These are phyloP conservation scores for Charanyca ferruginea DNA, from an alignment of 2,888 invertebrate genomes.

Conservation along the genomic window DNA sequence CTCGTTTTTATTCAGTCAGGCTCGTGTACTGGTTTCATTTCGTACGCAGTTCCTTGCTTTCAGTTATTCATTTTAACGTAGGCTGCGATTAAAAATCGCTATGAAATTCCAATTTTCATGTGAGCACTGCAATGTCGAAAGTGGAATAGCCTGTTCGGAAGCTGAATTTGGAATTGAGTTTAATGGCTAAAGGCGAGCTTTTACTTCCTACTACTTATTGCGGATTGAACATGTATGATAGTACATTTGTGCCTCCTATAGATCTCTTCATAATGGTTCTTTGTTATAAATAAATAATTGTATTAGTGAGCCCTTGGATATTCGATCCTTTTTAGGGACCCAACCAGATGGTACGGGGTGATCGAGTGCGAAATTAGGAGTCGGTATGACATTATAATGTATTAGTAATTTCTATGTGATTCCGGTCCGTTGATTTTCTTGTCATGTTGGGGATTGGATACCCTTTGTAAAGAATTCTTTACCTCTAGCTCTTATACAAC, in stretches of 20 bases:
- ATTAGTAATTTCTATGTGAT: constrained; percentile 28
- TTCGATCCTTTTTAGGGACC: constrained; percentile 44
- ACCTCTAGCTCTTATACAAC: neutral
- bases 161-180: constrained; percentile 32
- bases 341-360: constrained; percentile 38
- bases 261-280: constrained; percentile 32
- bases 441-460: neutral
- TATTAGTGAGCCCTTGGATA: constrained; percentile 25
- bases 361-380: constrained; percentile 45
- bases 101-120: constrained; percentile 55
- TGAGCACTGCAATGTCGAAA: constrained; percentile 38
- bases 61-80: constrained; percentile 49
- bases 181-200: constrained; percentile 21
- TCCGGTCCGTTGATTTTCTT: constrained; percentile 1
- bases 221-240: constrained; percentile 18
- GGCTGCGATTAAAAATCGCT: constrained; percentile 57
- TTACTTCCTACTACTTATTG: constrained; percentile 12
- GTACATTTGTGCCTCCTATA: constrained; percentile 15
- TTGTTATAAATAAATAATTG: constrained; percentile 51
- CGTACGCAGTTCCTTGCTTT: constrained; percentile 49
- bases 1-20: constrained; percentile 55
- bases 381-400: constrained; percentile 24
- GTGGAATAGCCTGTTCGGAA: constrained; percentile 31
- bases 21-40: constrained; percentile 35
- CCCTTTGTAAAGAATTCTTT: constrained; percentile 4